Evolutionary conservation across 2,888 invertebrate genomes (phyloP).

Genomic region (Copidosoma aretas): DNA sequence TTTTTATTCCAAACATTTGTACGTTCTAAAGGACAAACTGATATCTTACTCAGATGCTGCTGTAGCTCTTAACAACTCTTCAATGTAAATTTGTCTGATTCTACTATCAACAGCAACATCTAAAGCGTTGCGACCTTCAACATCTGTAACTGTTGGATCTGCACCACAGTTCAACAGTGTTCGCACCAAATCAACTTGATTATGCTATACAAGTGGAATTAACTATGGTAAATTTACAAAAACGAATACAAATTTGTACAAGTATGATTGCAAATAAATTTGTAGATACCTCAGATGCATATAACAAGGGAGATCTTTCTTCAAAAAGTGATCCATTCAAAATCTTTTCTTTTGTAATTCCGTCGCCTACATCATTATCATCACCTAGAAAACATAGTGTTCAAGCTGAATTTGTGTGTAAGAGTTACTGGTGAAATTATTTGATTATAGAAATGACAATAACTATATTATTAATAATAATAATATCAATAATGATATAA

Average conservation of each 20-base stretch:
- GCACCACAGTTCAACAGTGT: slow-evolving; percentile 68
- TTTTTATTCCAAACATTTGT: slow-evolving; percentile 5
- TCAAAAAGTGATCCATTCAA: slow-evolving; percentile 63
- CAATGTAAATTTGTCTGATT: slow-evolving; percentile 67
- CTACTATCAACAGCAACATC: slow-evolving; percentile 64
- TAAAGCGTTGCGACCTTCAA: slow-evolving; percentile 66
- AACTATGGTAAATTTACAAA: slow-evolving; percentile 5
- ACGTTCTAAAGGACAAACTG: background rate
- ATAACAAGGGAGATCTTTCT: slow-evolving; percentile 66
- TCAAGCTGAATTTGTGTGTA: background rate
- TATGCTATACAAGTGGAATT: slow-evolving; percentile 58
- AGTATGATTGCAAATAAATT: background rate
- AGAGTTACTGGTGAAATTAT: no score
- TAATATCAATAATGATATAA: no score
- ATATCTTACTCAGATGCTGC: slow-evolving; percentile 68
- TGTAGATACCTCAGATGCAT: slow-evolving; percentile 65
- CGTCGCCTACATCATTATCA: slow-evolving; percentile 56
- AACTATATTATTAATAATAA: no score
- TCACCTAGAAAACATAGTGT: slow-evolving; percentile 54
- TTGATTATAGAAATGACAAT: no score
- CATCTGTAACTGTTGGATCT: slow-evolving; percentile 68
- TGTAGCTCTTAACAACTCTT: slow-evolving; percentile 68
- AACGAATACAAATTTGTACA: background rate
- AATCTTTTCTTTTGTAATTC: slow-evolving; percentile 62
- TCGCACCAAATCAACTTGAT: slow-evolving; percentile 67